Percentiles rank a stretch among this genome's conserved stretches.
These are phyloP conservation scores for Tribolium castaneum DNA, from an alignment of 1,140 invertebrate species.

Conservation along the genomic window DNA sequence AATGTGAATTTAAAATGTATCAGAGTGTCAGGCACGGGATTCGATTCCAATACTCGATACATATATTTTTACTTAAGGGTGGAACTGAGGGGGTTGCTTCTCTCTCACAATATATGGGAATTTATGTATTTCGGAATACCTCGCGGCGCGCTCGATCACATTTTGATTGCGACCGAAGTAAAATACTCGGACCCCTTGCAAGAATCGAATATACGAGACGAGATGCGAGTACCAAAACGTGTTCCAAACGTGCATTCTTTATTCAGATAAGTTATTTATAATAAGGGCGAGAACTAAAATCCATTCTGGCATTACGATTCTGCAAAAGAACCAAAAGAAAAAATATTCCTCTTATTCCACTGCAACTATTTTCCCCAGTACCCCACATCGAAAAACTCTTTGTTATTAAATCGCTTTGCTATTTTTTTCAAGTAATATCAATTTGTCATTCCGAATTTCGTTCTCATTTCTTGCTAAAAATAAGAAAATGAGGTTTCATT, in stretches of 20 bases:
- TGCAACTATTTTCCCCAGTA: no score
- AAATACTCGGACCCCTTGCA: constrained; percentile 41
- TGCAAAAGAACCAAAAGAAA: no score
- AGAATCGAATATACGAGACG: not conserved
- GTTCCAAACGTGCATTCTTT: constrained; percentile 6
- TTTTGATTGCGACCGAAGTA: constrained; percentile 58
- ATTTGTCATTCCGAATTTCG: no score
- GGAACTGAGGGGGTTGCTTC: constrained; percentile 49
- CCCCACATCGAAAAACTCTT: no score
- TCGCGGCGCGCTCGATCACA: constrained; percentile 60
- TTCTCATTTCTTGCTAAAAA: no score
- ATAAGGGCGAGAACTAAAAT: not conserved
- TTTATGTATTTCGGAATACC: constrained; percentile 63
- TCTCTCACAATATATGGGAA: constrained; percentile 58
- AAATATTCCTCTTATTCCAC: no score
- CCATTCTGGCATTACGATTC: no score
- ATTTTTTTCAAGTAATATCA: no score
- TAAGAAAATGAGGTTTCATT: no score
- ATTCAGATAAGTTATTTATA: constrained; percentile 22
- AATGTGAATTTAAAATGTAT: constrained; percentile 63
- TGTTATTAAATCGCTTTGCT: no score
- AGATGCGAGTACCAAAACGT: constrained; percentile 7
- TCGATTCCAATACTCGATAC: constrained; percentile 62
- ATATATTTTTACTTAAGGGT: constrained; percentile 64
- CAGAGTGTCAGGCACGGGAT: constrained; percentile 59